Evolutionary conservation across 1,140 invertebrate genomes (phyloP).

Genomic region (Rhopalosiphum padi): DNA sequence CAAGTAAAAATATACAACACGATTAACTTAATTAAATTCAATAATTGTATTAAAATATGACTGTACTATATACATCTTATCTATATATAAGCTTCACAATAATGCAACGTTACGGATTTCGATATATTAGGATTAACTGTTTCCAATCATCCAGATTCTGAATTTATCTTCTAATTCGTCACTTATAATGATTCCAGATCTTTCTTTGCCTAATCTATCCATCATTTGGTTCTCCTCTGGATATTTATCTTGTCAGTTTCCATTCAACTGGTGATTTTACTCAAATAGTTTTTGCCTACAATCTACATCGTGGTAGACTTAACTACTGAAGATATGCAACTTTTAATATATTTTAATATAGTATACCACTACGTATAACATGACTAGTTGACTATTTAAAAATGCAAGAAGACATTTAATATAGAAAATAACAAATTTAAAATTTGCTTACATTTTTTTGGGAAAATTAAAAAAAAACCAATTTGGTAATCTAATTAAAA

Average conservation of each 20-base stretch:
- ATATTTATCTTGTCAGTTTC: not conserved
- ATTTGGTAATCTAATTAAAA: too few species aligned
- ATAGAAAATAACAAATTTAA: too few species aligned
- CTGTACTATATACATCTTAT: not conserved
- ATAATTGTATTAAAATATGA: not conserved
- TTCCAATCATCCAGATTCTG: not conserved
- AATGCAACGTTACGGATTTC: not conserved
- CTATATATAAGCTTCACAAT: not conserved
- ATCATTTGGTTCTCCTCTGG: not conserved
- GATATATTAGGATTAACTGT: too few species aligned
- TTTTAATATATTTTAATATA: too few species aligned
- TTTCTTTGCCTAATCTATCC: not conserved
- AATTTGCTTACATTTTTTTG: too few species aligned
- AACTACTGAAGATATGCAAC: too few species aligned
- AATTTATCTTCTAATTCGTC: not conserved
- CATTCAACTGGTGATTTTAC: not conserved
- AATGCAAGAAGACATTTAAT: too few species aligned
- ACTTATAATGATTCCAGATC: not conserved
- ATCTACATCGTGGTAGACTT: not conserved
- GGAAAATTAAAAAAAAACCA: too few species aligned
- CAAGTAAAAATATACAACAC: constrained; percentile 63
- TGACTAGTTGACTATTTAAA: too few species aligned
- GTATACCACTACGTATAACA: too few species aligned
- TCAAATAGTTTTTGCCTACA: not conserved
- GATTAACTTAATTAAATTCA: not conserved